phyloP scores from a whole-genome alignment of 2,888 invertebrate species.

The Thymelicus lineola region DNA sequence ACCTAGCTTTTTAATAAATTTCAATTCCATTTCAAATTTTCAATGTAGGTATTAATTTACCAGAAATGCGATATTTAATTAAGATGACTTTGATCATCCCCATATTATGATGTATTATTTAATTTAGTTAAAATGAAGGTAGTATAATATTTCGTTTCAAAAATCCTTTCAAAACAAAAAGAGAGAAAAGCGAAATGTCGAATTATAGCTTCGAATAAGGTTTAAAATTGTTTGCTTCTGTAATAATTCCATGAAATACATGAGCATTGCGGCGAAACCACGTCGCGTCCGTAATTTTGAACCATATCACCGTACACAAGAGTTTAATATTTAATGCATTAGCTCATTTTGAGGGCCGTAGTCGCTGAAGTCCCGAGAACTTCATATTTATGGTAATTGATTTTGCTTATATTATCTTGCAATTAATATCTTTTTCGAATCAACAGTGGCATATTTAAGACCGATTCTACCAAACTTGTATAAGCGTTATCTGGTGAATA shows the following conservation, averaged over 20 bases:
- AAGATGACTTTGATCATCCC: too few relatives aligned
- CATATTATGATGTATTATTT: too few relatives aligned
- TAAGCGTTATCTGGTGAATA: too few relatives aligned
- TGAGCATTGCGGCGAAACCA: slow-evolving; percentile 21
- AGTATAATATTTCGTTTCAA: too few relatives aligned
- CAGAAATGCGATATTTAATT: too few relatives aligned
- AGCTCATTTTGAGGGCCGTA: slow-evolving; percentile 4
- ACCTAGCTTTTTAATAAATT: too few relatives aligned
- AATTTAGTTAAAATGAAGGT: too few relatives aligned
- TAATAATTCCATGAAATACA: slow-evolving; percentile 31
- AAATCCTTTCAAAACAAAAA: neutral
- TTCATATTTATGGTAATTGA: slow-evolving; percentile 7
- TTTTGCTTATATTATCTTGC: slow-evolving; percentile 8
- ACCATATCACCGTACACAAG: neutral
- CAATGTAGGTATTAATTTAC: too few relatives aligned
- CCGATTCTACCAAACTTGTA: too few relatives aligned
- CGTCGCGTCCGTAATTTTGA: neutral
- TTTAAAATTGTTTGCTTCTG: slow-evolving; percentile 21
- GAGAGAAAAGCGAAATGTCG: slow-evolving; percentile 4
- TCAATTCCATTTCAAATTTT: too few relatives aligned
- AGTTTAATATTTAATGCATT: slow-evolving; percentile 7
- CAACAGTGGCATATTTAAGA: neutral
- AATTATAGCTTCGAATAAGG: slow-evolving; percentile 21
- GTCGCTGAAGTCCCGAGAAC: neutral
- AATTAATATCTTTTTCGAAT: neutral